These are phyloP conservation scores for Berghia stephanieae DNA, from an alignment of 1,140 invertebrate species.

Conservation along the genomic window DNA sequence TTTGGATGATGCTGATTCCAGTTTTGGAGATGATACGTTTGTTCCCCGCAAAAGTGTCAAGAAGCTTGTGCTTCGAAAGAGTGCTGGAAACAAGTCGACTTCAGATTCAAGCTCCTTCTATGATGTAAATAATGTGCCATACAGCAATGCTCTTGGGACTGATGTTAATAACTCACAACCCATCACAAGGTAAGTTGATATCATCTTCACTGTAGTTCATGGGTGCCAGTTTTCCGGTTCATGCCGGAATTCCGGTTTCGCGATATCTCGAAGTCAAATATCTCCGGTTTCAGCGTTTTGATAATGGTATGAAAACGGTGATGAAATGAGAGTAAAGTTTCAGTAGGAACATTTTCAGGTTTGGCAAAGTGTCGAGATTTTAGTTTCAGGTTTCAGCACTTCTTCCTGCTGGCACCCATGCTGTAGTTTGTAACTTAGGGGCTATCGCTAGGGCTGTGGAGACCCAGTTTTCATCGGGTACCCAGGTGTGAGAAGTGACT, in stretches of 20 bases:
- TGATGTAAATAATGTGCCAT: constrained; percentile 40
- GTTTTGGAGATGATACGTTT: constrained; percentile 66
- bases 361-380: background rate
- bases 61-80: constrained; percentile 67
- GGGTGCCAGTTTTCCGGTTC: too few species aligned
- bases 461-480: too few species aligned
- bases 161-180: constrained; percentile 14
- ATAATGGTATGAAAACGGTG: background rate
- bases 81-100: constrained; percentile 16
- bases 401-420: too few species aligned
- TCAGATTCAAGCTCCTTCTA: constrained; percentile 35
- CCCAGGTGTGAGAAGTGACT: too few species aligned
- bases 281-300: background rate
- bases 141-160: constrained; percentile 20
- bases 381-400: too few species aligned
- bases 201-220: too few species aligned
- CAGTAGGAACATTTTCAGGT: constrained; percentile 11
- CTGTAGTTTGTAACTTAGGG: too few species aligned
- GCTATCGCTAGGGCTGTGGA: too few species aligned
- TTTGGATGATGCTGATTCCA: constrained; percentile 69
- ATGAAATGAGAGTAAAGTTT: background rate
- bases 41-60: constrained; percentile 71
- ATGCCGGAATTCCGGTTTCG: too few species aligned
- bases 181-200: constrained; percentile 34
- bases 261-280: too few species aligned